A percentile compares a stretch with the other conserved stretches of the same genome.
These are phyloP conservation scores for Pipistrellus pygmaeus DNA, from an alignment of 2,797 vertebrate species.

Conservation along the genomic window DNA sequence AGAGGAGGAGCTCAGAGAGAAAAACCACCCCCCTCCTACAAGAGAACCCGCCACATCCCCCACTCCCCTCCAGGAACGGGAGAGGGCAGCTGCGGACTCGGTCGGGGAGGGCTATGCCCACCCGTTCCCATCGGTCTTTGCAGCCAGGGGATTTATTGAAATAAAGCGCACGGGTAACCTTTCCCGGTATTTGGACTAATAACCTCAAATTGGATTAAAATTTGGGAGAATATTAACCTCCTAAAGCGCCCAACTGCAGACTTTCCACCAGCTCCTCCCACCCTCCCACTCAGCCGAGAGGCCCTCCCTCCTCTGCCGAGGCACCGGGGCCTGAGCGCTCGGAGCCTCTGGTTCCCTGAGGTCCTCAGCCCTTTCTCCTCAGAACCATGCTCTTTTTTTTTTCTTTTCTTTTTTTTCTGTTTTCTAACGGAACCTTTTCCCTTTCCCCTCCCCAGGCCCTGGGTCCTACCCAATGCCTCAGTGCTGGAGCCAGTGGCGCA, in stretches of 20 bases:
- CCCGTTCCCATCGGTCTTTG: background rate
- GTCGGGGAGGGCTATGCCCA: background rate
- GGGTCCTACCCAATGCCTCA: background rate
- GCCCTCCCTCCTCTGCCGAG: background rate
- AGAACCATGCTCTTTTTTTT: fast-evolving
- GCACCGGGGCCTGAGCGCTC: background rate
- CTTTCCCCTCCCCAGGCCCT: background rate
- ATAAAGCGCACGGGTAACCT: background rate
- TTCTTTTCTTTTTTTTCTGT: background rate
- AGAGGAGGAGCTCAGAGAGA: background rate
- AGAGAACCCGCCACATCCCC: background rate
- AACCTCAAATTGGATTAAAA: slow-evolving; percentile 64
- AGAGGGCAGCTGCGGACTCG: background rate
- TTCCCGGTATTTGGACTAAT: background rate
- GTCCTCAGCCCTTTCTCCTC: background rate
- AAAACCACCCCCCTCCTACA: background rate
- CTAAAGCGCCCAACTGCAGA: background rate
- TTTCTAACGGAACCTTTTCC: background rate
- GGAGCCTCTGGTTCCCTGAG: background rate
- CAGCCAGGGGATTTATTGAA: background rate
- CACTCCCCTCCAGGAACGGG: background rate
- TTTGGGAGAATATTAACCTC: background rate
- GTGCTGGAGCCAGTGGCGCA: background rate
- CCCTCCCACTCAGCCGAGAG: background rate
- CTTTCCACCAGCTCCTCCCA: background rate